A percentile compares a stretch with the other conserved stretches of the same genome.
phyloP scores from a whole-genome alignment of 2,888 invertebrate species.

The Epinotia bilunana region DNA sequence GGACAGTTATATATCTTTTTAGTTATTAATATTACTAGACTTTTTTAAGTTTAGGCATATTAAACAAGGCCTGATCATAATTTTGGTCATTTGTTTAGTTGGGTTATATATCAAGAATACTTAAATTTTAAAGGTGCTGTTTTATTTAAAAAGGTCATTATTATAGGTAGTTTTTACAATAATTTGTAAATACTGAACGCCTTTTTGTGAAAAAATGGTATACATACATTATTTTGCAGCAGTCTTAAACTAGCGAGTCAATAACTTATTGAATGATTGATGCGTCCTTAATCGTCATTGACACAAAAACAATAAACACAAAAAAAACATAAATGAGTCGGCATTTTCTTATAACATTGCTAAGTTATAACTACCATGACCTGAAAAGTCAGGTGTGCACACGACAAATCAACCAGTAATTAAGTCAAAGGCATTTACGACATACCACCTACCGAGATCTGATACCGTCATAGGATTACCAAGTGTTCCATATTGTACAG shows the following conservation, averaged over 20 bases:
- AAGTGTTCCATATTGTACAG: constrained; percentile 17
- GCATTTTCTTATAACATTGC: constrained; percentile 15
- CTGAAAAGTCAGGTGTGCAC: constrained; percentile 43
- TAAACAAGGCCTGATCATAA: too few relatives aligned
- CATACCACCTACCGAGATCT: constrained; percentile 43
- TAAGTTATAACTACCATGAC: constrained; percentile 33
- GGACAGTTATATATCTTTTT: too few relatives aligned
- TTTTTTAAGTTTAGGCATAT: too few relatives aligned
- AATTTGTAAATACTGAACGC: too few relatives aligned
- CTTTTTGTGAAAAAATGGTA: too few relatives aligned
- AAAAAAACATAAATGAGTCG: constrained; percentile 9
- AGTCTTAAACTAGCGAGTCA: background rate
- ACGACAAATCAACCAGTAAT: constrained; percentile 41
- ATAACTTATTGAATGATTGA: constrained; percentile 9
- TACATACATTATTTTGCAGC: background rate
- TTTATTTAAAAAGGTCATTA: too few relatives aligned
- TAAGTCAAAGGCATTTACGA: constrained; percentile 41
- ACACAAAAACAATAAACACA: background rate
- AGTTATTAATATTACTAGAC: too few relatives aligned
- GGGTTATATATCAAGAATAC: too few relatives aligned
- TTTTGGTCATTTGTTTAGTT: too few relatives aligned
- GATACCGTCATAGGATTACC: constrained; percentile 29
- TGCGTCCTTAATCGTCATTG: background rate
- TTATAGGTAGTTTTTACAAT: too few relatives aligned
- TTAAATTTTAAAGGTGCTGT: too few relatives aligned